Evolutionary conservation across 2,888 invertebrate genomes (phyloP).

Genomic region (Taphrorychus bicolor): DNA sequence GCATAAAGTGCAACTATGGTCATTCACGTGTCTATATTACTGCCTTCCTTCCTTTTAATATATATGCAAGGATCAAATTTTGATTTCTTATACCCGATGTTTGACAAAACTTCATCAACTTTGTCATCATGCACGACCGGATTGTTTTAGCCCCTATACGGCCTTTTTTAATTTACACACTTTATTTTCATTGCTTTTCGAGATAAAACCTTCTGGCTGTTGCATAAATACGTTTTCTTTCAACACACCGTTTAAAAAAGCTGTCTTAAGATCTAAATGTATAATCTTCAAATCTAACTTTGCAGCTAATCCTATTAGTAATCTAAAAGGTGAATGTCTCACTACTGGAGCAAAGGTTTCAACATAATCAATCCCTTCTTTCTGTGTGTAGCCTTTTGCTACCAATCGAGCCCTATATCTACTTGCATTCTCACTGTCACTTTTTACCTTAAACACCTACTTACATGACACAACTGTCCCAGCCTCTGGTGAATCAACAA

Average conservation of each 20-base stretch:
- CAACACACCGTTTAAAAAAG: too few species aligned
- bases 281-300: too few species aligned
- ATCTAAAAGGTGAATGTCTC: too few species aligned
- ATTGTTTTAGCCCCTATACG: conserved; percentile 42
- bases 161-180: conserved; percentile 43
- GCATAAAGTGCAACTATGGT: conserved; percentile 35
- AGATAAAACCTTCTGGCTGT: too few species aligned
- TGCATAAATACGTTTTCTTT: too few species aligned
- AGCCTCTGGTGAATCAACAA: conserved; percentile 40
- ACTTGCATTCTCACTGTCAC: conserved; percentile 42
- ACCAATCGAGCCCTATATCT: conserved; percentile 42
- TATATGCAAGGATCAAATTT: conserved; percentile 39
- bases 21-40: too few species aligned
- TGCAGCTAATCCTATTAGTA: too few species aligned
- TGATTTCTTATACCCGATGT: conserved; percentile 35
- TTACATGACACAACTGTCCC: conserved; percentile 46
- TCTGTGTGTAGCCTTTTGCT: too few species aligned
- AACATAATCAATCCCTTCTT: too few species aligned
- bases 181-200: too few species aligned
- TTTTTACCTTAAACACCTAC: conserved; percentile 49
- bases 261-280: too few species aligned
- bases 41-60: conserved; percentile 6
- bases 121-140: conserved; percentile 35
- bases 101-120: conserved; percentile 16
- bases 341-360: too few species aligned